phyloP scores from a whole-genome alignment of 1,140 invertebrate species.

The Zaprionus taronus region DNA sequence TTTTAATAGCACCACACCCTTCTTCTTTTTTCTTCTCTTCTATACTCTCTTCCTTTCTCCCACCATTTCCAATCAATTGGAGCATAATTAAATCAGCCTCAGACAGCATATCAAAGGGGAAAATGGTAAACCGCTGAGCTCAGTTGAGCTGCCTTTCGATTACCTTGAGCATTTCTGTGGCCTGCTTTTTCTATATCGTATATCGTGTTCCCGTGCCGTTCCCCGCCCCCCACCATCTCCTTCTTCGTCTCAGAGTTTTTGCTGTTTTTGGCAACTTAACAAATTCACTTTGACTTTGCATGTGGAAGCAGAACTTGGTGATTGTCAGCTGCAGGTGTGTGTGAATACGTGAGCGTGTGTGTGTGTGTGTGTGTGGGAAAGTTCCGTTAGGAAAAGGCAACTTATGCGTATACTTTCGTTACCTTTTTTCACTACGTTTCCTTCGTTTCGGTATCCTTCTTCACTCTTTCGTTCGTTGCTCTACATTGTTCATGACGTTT shows the following conservation, averaged over 20 bases:
- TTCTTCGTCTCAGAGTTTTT: background rate
- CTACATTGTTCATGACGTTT: constrained; percentile 77
- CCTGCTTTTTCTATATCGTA: constrained; percentile 6
- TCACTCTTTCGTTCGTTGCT: background rate
- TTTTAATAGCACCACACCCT: background rate
- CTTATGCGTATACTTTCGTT: constrained; percentile 24
- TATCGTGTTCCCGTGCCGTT: background rate
- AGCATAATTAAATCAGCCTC: constrained; percentile 35
- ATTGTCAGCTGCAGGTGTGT: constrained; percentile 14
- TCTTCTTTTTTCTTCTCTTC: background rate
- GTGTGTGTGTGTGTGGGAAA: constrained; percentile 5
- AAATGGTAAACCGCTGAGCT: constrained; percentile 1
- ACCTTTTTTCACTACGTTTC: constrained; percentile 23
- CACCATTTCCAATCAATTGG: constrained; percentile 27
- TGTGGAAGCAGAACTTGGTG: constrained; percentile 5
- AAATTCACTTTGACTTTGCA: constrained; percentile 62
- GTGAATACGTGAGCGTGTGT: constrained; percentile 1
- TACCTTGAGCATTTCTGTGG: constrained; percentile 31
- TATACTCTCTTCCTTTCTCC: background rate
- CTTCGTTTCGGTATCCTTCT: constrained; percentile 31
- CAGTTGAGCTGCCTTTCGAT: constrained; percentile 13
- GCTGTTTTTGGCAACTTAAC: constrained; percentile 58
- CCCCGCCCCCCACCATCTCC: background rate
- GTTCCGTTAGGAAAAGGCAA: constrained; percentile 28
- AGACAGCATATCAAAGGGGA: constrained; percentile 10